A percentile compares a stretch with the other conserved stretches of the same genome.
Conservation (phyloP, 2,888 invertebrate species). For the Heliconius ismenius region DNA sequence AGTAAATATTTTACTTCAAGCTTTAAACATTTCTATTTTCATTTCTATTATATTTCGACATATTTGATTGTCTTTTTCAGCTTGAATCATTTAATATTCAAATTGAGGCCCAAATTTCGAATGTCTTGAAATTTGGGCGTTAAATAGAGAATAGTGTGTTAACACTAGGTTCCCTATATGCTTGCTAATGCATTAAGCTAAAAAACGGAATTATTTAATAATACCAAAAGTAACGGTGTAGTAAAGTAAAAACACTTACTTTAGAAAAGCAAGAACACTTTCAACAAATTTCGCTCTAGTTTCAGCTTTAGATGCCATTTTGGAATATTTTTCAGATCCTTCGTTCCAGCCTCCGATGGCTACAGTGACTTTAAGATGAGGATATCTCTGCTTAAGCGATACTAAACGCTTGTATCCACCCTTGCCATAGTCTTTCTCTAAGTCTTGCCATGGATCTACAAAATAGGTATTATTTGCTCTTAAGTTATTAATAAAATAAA, state of each 20-base stretch:
- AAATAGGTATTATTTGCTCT: not conserved
- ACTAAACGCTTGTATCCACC: conserved; percentile 86
- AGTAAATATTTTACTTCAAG: not conserved
- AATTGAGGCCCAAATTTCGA: too few relatives aligned
- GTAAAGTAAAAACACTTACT: conserved; percentile 61
- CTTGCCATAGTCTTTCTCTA: conserved; percentile 88
- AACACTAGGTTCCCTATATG: too few relatives aligned
- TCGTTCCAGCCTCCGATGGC: conserved; percentile 97
- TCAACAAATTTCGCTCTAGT: conserved; percentile 85
- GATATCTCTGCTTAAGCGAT: conserved; percentile 84
- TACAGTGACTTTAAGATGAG: conserved; percentile 87
- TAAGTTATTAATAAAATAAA: too few relatives aligned
- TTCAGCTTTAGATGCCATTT: conserved; percentile 83
- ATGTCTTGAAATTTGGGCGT: not conserved
- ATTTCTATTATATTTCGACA: not conserved
- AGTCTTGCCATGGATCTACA: conserved; percentile 73
- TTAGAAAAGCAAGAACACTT: conserved; percentile 75
- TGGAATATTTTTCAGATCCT: conserved; percentile 86
- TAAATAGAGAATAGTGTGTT: too few relatives aligned
- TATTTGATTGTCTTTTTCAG: not conserved
- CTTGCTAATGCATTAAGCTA: not conserved
- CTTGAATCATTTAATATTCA: not conserved
- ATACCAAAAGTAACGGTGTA: not conserved
- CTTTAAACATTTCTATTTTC: not conserved
- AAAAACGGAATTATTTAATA: not conserved